Percentiles rank a stretch among this genome's conserved stretches.
Conservation (phyloP, 2,797 vertebrate species). For the Cynodonichthys magdalenae region DNA sequence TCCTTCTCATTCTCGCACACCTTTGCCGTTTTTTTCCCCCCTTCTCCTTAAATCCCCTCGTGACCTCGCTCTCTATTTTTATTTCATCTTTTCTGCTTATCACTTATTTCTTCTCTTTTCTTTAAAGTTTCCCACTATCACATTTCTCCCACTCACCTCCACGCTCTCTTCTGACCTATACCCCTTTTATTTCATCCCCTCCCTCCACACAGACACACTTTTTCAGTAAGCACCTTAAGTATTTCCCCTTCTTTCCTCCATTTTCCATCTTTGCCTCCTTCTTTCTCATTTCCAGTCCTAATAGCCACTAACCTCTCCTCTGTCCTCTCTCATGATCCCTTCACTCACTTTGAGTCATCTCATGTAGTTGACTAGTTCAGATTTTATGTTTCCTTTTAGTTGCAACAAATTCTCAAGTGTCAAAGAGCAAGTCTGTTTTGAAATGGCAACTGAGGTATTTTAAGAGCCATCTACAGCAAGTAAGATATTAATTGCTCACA, state of each 20-base stretch:
- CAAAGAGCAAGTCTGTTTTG: no score
- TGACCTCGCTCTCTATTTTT: not conserved
- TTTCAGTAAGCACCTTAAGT: slow-evolving; percentile 24
- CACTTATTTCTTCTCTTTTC: not conserved
- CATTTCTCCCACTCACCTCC: not conserved
- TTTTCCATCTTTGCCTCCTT: not conserved
- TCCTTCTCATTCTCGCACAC: slow-evolving; percentile 10
- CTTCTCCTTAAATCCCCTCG: not conserved
- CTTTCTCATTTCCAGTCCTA: slow-evolving; percentile 12
- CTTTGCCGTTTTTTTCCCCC: slow-evolving; percentile 14
- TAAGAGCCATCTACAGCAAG: no score
- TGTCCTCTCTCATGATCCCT: not conserved
- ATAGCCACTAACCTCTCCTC: slow-evolving; percentile 13
- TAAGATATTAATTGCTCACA: no score
- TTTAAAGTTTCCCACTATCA: not conserved
- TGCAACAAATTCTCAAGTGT: no score
- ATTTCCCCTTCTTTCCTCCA: slow-evolving; percentile 17
- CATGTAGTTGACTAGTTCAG: no score
- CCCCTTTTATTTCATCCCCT: slow-evolving; percentile 10
- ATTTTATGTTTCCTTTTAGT: no score
- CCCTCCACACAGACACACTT: no score
- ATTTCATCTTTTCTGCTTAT: slow-evolving; percentile 6
- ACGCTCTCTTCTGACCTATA: slow-evolving; percentile 7
- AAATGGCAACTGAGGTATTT: no score
- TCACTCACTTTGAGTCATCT: no score